These are phyloP conservation scores for Odontomyia ornata DNA, from an alignment of 2,888 invertebrate species.

Conservation along the genomic window DNA sequence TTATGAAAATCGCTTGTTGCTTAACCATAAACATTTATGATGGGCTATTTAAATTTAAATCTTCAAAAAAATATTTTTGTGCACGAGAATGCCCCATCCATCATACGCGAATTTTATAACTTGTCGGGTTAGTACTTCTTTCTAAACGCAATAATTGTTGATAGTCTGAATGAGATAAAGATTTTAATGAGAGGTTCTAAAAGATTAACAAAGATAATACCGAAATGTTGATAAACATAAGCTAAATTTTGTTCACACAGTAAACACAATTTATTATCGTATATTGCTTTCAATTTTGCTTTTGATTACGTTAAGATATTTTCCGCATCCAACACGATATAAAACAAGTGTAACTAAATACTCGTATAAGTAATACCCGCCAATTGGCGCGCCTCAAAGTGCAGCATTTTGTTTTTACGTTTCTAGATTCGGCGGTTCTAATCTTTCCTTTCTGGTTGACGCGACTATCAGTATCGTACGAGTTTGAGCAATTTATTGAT, in stretches of 20 bases:
- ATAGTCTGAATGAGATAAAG: not conserved
- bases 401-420: not conserved
- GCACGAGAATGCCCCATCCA: too few species aligned
- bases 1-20: too few species aligned
- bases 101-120: too few species aligned
- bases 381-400: not conserved
- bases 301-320: not conserved
- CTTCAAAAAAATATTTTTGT: too few species aligned
- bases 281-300: not conserved
- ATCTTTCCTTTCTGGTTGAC: not conserved
- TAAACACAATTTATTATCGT: not conserved
- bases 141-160: not conserved
- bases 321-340: not conserved
- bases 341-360: conserved; percentile 5
- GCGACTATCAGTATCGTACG: not conserved
- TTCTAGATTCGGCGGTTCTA: not conserved
- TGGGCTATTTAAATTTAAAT: too few species aligned
- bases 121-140: too few species aligned
- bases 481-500: not conserved
- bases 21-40: too few species aligned
- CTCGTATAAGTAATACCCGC: too few species aligned
- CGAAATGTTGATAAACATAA: not conserved
- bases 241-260: not conserved
- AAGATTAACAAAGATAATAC: not conserved
- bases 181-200: conserved; percentile 9